Base-by-base conservation (phyloP, 2,888 invertebrate genomes). In the Fragum fragum region DNA sequence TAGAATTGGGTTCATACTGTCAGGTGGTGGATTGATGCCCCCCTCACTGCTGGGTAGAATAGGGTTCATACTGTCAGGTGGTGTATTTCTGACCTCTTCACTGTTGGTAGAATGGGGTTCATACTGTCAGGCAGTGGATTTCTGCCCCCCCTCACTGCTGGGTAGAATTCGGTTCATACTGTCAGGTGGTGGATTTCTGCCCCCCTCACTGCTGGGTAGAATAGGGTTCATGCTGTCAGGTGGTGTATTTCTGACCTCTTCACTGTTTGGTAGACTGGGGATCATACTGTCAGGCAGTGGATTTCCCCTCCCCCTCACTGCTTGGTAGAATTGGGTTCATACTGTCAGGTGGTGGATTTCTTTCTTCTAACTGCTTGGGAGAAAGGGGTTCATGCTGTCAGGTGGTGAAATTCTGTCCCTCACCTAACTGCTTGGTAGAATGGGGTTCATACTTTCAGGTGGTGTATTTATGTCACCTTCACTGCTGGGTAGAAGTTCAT, bases 401-500 rank as follows among this genome's bases (percentile, higher is more conserved):
- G 63, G 80, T 80, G 68, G 23, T 39, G 14, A 6, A 39, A 9
- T 39, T 66, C 72, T 28, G 61, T 87, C n/a, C 81, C 87, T 69
- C 26, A n/a, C n/a, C n/a, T 63, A 32, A 1, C 7, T 1, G n/a
- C 14, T n/a, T 26, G 23, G 29, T 36, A 52, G 39, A 39, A 3
- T 63, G 21, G 57, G 71, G n/a, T n/a, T n/a, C n/a, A n/a, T n/a
- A n/a, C n/a, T n/a, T n/a, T n/a, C n/a, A n/a, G n/a, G n/a, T n/a
- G n/a, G n/a, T n/a, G n/a, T n/a, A n/a, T n/a, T n/a, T n/a, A 69
- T 28, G 61, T n/a, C n/a, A 85, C 87, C 71, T 28, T 63, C 63
- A 1, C 7, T 1, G n/a, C 14, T 76, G 26, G 23, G 29, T 36
- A 52, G 39, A 39, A 3, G 28, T 18, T 80, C 26, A 14, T 76